phyloP scores from a whole-genome alignment of 2,888 invertebrate genomes.

The Eupithecia subumbrata region DNA sequence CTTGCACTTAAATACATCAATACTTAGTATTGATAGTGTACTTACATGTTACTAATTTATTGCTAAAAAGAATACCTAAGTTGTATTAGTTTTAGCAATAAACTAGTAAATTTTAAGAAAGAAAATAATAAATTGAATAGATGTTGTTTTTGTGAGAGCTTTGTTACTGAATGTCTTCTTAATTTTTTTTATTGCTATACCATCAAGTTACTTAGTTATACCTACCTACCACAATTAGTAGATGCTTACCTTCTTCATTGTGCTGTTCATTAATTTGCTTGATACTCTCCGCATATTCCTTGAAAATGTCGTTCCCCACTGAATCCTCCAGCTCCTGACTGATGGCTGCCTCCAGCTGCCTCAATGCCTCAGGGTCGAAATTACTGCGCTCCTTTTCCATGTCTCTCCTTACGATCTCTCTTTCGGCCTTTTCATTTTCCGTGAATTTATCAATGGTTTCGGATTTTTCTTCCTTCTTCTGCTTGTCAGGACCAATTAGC shows the following conservation, averaged over 20 bases:
- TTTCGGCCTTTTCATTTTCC: slow-evolving; percentile 16
- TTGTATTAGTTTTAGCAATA: too few species aligned
- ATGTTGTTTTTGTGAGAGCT: not conserved
- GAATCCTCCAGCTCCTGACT: slow-evolving; percentile 68
- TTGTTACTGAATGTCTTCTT: not conserved
- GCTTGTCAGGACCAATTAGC: slow-evolving; percentile 67
- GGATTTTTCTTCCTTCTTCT: slow-evolving; percentile 57
- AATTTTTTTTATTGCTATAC: not conserved
- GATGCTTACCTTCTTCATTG: slow-evolving; percentile 55
- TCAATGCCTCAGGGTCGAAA: slow-evolving; percentile 60
- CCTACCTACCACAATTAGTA: not conserved
- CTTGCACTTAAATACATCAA: too few species aligned
- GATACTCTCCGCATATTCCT: slow-evolving; percentile 70
- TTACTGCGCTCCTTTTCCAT: slow-evolving; percentile 48
- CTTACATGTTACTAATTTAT: not conserved
- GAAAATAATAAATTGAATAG: not conserved
- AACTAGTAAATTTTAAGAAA: too few species aligned
- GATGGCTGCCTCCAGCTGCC: slow-evolving; percentile 65
- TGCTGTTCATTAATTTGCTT: slow-evolving; percentile 56
- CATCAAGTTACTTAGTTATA: not conserved
- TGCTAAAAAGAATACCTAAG: too few species aligned
- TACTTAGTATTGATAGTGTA: too few species aligned
- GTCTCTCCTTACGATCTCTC: slow-evolving; percentile 28
- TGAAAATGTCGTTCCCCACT: slow-evolving; percentile 65
- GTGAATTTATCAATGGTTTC: slow-evolving; percentile 55